Evolutionary conservation across 2,113 vertebrate genomes (phyloP).

Genomic region (Campylomormyrus tamandua): DNA sequence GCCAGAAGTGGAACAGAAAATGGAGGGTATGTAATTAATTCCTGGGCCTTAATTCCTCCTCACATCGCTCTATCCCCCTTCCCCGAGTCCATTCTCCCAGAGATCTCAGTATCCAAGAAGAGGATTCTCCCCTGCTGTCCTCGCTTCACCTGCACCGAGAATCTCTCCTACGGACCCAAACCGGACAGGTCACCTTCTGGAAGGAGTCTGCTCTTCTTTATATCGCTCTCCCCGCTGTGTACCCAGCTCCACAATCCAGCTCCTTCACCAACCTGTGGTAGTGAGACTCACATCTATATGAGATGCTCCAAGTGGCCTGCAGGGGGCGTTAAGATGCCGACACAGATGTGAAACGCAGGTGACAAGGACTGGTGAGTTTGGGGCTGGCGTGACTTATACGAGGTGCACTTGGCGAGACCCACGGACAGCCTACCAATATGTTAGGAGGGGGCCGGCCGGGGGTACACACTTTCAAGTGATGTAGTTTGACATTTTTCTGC

Average conservation of each 20-base stretch:
- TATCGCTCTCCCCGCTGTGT: too few relatives aligned
- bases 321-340: slow-evolving; percentile 44
- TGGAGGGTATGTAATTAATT: slow-evolving; percentile 28
- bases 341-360: slow-evolving; percentile 7
- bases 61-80: slow-evolving; percentile 39
- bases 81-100: slow-evolving; percentile 50
- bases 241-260: background rate
- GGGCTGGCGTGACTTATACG: background rate
- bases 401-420: slow-evolving; percentile 15
- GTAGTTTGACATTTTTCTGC: background rate
- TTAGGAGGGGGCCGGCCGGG: background rate
- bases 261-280: background rate
- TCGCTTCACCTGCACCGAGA: slow-evolving; percentile 25
- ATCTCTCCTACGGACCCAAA: slow-evolving; percentile 15
- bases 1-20: slow-evolving; percentile 19
- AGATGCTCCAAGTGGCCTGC: slow-evolving; percentile 16
- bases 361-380: background rate
- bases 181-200: slow-evolving; percentile 26
- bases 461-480: background rate
- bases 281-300: background rate
- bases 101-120: slow-evolving; percentile 37
- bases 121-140: background rate
- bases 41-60: slow-evolving; percentile 42
- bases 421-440: background rate
- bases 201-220: background rate